A percentile compares a stretch with the other conserved stretches of the same genome.
Conservation (phyloP, 92 coral and sea anemone species). For the Phenganax stokvisi region DNA sequence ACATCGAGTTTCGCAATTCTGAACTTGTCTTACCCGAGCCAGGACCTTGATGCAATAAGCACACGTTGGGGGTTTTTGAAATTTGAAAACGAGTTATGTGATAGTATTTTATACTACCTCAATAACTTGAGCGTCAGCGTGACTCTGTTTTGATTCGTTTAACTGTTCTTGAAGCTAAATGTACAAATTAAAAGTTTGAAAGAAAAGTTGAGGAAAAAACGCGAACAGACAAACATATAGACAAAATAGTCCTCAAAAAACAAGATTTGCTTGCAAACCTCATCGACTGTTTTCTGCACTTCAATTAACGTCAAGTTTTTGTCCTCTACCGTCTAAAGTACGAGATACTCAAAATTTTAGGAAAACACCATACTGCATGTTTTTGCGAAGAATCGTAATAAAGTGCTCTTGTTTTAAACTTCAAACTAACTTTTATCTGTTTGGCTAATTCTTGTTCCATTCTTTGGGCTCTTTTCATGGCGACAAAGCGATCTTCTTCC, state of each 20-base stretch:
- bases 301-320: slow-evolving; percentile 4
- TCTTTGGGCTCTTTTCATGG: slow-evolving; percentile 87
- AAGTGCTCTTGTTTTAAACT: neutral
- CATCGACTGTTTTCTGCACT: slow-evolving; percentile 21
- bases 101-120: neutral
- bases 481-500: slow-evolving; percentile 94
- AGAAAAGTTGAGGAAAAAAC: neutral
- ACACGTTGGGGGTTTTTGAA: neutral
- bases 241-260: neutral
- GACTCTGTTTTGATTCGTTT: slow-evolving; percentile 6
- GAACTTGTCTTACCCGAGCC: slow-evolving; percentile 12
- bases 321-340: slow-evolving; percentile 25
- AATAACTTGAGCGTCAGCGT: slow-evolving; percentile 2
- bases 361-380: too few species aligned
- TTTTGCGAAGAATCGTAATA: neutral
- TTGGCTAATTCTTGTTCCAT: slow-evolving; percentile 74
- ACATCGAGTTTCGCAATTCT: slow-evolving; percentile 3
- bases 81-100: neutral
- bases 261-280: neutral
- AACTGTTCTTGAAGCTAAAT: slow-evolving; percentile 20
- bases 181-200: neutral
- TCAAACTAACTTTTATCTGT: slow-evolving; percentile 57
- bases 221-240: neutral
- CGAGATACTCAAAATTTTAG: neutral
- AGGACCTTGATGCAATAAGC: neutral